Conservation (phyloP, 2,113 vertebrate genomes). For the Perca flavescens region DNA sequence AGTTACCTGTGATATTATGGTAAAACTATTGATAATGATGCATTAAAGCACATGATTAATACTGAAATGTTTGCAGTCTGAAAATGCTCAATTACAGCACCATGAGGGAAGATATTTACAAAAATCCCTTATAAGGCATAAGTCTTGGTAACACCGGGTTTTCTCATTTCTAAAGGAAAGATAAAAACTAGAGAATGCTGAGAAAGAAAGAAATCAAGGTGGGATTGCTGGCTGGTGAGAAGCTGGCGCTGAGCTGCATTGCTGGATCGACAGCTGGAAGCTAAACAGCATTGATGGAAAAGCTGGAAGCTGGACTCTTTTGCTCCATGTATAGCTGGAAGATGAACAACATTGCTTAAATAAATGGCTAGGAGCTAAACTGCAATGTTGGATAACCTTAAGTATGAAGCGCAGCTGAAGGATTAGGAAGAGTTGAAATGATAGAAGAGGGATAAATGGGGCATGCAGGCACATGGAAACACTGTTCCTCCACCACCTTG, state of each 20-base stretch:
- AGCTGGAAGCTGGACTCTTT: not conserved
- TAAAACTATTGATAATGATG: not conserved
- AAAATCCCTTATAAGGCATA: not conserved
- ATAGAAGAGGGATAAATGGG: slow-evolving; percentile 1
- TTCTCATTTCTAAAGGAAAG: not conserved
- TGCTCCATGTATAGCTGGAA: slow-evolving; percentile 5
- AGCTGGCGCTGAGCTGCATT: not conserved
- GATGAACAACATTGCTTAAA: not conserved
- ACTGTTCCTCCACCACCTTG: too few species aligned
- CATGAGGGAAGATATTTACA: not conserved
- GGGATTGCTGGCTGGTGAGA: not conserved
- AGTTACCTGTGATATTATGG: not conserved
- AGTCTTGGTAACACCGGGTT: not conserved
- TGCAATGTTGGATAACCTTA: not conserved
- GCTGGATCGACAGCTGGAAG: not conserved
- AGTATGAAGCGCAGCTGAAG: not conserved
- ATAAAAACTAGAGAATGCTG: not conserved
- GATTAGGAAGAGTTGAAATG: not conserved
- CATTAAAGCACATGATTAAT: not conserved
- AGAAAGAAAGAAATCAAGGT: not conserved
- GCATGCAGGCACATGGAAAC: too few species aligned
- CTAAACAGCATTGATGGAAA: not conserved
- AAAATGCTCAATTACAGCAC: not conserved
- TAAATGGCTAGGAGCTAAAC: slow-evolving; percentile 1
- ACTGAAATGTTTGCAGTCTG: not conserved